Percentiles rank a stretch among this genome's conserved stretches.
These are phyloP conservation scores for Bombylius major DNA, from an alignment of 2,888 invertebrate species.

Conservation along the genomic window DNA sequence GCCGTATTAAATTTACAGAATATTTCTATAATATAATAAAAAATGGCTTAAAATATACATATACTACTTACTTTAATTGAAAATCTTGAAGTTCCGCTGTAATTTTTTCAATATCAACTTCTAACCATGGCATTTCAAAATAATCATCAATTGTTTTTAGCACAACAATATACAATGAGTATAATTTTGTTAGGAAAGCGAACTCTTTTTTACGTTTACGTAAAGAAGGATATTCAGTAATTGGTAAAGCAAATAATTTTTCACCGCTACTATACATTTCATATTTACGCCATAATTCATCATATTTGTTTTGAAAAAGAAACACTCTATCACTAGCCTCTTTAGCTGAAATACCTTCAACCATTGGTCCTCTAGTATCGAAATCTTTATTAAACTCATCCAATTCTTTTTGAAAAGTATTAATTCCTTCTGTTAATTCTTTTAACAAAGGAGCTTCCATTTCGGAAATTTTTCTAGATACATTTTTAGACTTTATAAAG, in stretches of 20 bases:
- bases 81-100: slow-evolving; percentile 69
- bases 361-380: slow-evolving; percentile 71
- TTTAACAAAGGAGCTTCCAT: slow-evolving; percentile 56
- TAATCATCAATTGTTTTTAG: slow-evolving; percentile 78
- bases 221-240: slow-evolving; percentile 70
- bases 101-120: slow-evolving; percentile 72
- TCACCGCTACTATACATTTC: slow-evolving; percentile 77
- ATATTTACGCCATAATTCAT: slow-evolving; percentile 68
- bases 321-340: slow-evolving; percentile 75
- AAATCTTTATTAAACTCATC: slow-evolving; percentile 58
- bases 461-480: slow-evolving; percentile 40
- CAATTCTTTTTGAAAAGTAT: slow-evolving; percentile 51
- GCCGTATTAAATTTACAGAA: too few relatives aligned
- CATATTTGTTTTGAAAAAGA: slow-evolving; percentile 66
- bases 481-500: slow-evolving; percentile 24
- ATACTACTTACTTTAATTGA: slow-evolving; percentile 50
- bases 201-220: slow-evolving; percentile 72
- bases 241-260: slow-evolving; percentile 68
- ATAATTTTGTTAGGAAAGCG: slow-evolving; percentile 70
- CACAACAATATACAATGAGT: slow-evolving; percentile 62
- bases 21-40: not conserved
- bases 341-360: slow-evolving; percentile 64
- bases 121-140: slow-evolving; percentile 70
- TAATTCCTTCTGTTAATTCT: slow-evolving; percentile 59
- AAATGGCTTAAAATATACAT: too few relatives aligned